Percentiles rank a stretch among this genome's conserved stretches.
Conservation (phyloP, 2,888 invertebrate genomes). For the Cephus sareptanus region DNA sequence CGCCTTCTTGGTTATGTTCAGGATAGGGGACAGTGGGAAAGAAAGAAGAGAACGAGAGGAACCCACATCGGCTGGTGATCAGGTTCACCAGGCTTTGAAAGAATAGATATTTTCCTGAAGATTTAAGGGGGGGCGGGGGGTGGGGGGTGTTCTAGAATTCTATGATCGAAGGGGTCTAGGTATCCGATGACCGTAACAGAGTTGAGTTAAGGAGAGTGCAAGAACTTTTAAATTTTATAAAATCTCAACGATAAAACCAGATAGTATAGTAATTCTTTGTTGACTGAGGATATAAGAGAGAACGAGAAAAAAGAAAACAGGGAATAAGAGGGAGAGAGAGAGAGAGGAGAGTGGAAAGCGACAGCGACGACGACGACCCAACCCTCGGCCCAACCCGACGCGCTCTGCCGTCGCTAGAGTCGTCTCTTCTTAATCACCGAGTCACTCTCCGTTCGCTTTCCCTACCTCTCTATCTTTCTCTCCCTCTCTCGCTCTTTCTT, state of each 20-base stretch:
- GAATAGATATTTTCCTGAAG: not conserved
- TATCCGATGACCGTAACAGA: not conserved
- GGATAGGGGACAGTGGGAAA: conserved; percentile 1
- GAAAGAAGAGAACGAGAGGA: not conserved
- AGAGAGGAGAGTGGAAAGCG: not conserved
- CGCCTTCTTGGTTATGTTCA: not conserved
- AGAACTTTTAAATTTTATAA: not conserved
- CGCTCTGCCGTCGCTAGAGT: not conserved
- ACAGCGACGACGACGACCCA: not conserved
- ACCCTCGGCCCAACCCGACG: not conserved
- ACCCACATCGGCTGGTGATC: not conserved
- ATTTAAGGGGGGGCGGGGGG: too few relatives aligned
- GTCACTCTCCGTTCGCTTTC: not conserved
- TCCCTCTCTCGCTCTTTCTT: not conserved
- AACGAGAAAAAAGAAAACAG: not conserved
- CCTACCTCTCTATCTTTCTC: not conserved
- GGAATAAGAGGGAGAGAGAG: not conserved
- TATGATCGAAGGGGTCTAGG: not conserved
- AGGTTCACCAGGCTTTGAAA: not conserved
- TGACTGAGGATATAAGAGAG: not conserved
- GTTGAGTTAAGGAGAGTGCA: not conserved
- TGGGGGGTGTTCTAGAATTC: not conserved
- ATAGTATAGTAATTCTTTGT: not conserved
- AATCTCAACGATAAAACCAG: not conserved
- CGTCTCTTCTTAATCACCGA: not conserved